These are phyloP conservation scores for Dasypogon diadema DNA, from an alignment of 2,888 invertebrate species.

Conservation along the genomic window DNA sequence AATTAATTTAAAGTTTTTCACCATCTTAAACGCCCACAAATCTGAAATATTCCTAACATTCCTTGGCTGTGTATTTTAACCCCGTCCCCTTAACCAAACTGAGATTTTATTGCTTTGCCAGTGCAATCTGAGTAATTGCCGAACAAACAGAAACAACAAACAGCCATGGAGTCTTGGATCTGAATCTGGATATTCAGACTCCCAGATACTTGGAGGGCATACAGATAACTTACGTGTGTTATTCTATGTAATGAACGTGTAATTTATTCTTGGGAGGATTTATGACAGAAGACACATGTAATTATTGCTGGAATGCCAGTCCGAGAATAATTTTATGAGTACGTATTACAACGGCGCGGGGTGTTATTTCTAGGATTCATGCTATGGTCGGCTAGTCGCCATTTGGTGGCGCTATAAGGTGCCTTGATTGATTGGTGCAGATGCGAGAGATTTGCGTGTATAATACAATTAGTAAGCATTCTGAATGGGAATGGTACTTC, in stretches of 20 bases:
- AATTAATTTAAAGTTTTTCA: conserved; percentile 17
- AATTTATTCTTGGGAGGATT: conserved; percentile 15
- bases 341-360: not conserved
- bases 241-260: not conserved
- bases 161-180: not conserved
- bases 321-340: not conserved
- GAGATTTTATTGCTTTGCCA: not conserved
- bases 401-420: not conserved
- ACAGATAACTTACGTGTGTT: not conserved
- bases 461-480: not conserved
- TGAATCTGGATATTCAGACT: not conserved
- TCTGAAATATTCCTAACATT: not conserved
- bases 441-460: not conserved
- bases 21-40: not conserved
- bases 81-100: not conserved
- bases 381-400: too few species aligned
- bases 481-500: too few species aligned
- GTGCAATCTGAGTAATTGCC: not conserved
- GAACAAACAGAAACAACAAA: not conserved
- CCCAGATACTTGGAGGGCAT: too few species aligned
- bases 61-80: not conserved
- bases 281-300: conserved; percentile 20
- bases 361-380: not conserved
- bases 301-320: conserved; percentile 9
- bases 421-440: not conserved